These are phyloP conservation scores for Alectoris magna DNA, from an alignment of 2,797 vertebrate genomes.

Conservation along the genomic window DNA sequence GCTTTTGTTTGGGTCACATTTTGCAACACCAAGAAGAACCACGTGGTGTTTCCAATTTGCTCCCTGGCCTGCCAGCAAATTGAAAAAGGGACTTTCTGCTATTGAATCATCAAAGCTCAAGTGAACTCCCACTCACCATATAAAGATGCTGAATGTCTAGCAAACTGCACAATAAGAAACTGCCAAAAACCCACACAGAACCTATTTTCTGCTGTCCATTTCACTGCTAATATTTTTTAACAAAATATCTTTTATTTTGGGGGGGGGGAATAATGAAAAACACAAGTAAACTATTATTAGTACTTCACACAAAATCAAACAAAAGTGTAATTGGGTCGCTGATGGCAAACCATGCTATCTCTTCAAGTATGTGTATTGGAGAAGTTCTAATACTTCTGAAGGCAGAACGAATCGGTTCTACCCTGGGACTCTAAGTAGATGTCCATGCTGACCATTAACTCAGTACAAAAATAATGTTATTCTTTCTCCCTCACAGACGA, in stretches of 20 bases:
- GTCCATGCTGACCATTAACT: constrained; percentile 5
- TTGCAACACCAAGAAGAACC: background rate
- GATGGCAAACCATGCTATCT: background rate
- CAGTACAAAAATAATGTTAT: background rate
- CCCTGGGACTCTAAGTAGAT: background rate
- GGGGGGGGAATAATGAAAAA: background rate
- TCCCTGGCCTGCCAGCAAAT: background rate
- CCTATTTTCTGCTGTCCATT: background rate
- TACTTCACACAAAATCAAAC: background rate
- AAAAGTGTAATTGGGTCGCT: background rate
- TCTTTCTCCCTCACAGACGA: constrained; percentile 82
- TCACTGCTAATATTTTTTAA: background rate
- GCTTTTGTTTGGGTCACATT: background rate
- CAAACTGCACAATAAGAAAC: constrained; percentile 4
- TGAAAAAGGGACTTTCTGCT: constrained; percentile 14
- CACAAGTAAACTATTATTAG: background rate
- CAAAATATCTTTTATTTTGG: background rate
- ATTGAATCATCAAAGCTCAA: constrained; percentile 19
- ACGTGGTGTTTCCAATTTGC: constrained; percentile 27
- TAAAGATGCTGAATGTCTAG: background rate
- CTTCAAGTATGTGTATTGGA: background rate
- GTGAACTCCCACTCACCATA: background rate
- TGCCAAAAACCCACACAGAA: background rate
- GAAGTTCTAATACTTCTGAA: background rate
- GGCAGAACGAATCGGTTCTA: background rate